phyloP scores from a whole-genome alignment of 2,113 vertebrate species.

The Albula glossodonta region DNA sequence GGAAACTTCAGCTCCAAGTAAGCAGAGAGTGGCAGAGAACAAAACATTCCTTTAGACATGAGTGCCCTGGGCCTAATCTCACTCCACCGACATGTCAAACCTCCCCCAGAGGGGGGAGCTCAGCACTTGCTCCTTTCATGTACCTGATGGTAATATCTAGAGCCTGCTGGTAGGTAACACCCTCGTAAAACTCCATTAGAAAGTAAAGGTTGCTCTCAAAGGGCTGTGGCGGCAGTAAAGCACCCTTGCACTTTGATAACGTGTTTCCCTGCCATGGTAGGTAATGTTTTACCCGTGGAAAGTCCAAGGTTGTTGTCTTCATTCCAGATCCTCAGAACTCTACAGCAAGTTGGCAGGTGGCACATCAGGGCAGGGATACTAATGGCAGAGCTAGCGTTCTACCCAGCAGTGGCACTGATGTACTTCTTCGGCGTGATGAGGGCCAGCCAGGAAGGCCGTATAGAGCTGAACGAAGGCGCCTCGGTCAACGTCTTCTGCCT shows the following conservation, averaged over 20 bases:
- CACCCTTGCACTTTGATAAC: slow-evolving; percentile 27
- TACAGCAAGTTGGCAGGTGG: neutral
- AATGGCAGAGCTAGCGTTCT: slow-evolving; percentile 70
- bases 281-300: slow-evolving; percentile 72
- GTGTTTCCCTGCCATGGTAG: slow-evolving; percentile 31
- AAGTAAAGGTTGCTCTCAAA: slow-evolving; percentile 35
- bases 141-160: slow-evolving; percentile 26
- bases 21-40: neutral
- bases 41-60: slow-evolving; percentile 14
- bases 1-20: neutral
- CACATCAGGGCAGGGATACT: neutral
- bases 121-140: slow-evolving; percentile 22
- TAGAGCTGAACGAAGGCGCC: slow-evolving; percentile 69
- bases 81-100: slow-evolving; percentile 26
- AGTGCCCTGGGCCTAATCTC: slow-evolving; percentile 31
- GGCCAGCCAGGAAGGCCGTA: slow-evolving; percentile 54
- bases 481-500: slow-evolving; percentile 76
- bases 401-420: slow-evolving; percentile 69
- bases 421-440: slow-evolving; percentile 74
- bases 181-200: slow-evolving; percentile 29
- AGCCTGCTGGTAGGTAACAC: slow-evolving; percentile 26
- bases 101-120: slow-evolving; percentile 15
- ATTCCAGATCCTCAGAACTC: slow-evolving; percentile 25
- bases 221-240: slow-evolving; percentile 16
- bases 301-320: slow-evolving; percentile 51